These are phyloP conservation scores for Rhinolophus sinicus DNA, from an alignment of 2,113 vertebrate genomes.

Conservation along the genomic window DNA sequence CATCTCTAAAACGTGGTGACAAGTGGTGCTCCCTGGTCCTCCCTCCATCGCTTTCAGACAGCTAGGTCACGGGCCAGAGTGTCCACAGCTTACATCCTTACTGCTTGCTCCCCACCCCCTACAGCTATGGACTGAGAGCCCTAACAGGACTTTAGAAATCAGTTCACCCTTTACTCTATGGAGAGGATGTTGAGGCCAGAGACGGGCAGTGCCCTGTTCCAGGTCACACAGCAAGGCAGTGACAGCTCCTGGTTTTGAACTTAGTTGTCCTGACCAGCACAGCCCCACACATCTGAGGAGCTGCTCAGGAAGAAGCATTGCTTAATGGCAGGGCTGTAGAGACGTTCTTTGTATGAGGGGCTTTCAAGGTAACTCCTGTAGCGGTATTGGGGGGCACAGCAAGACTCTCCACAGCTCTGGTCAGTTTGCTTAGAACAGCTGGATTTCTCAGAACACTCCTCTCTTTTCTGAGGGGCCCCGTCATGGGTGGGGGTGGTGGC, in stretches of 20 bases:
- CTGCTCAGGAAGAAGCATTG: not conserved
- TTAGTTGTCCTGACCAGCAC: not conserved
- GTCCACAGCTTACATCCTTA: not conserved
- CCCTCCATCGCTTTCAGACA: not conserved
- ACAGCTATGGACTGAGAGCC: not conserved
- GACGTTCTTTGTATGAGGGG: not conserved
- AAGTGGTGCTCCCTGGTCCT: not conserved
- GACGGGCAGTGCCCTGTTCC: not conserved
- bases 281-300: not conserved
- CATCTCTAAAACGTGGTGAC: not conserved
- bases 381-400: not conserved
- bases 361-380: not conserved
- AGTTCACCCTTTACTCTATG: not conserved
- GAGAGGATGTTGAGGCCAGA: not conserved
- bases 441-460: constrained; percentile 49
- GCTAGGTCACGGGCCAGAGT: not conserved
- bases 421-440: not conserved
- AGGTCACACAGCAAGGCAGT: not conserved
- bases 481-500: not conserved
- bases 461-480: constrained; percentile 28
- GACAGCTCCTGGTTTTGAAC: not conserved
- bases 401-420: not conserved
- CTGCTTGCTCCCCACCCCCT: not conserved
- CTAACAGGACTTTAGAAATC: not conserved
- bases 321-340: not conserved